These are phyloP conservation scores for Andrena bicolor DNA, from an alignment of 2,888 invertebrate genomes.

Conservation along the genomic window DNA sequence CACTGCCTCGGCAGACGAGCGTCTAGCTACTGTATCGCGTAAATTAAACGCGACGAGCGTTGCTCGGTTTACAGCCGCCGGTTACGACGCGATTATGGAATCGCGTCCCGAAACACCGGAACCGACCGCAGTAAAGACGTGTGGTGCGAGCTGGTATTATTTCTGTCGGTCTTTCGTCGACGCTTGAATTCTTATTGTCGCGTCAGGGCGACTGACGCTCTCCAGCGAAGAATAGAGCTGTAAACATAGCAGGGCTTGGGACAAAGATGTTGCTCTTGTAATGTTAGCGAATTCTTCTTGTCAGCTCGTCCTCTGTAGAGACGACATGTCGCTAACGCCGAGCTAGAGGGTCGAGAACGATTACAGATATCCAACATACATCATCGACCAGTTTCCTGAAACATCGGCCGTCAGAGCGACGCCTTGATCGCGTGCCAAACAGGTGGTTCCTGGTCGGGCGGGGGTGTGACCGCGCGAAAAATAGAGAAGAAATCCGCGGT, in stretches of 20 bases:
- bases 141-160: slow-evolving; percentile 6
- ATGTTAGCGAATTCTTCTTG: too few species aligned
- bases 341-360: not conserved
- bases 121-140: not conserved
- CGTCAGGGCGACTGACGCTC: slow-evolving; percentile 9
- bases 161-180: slow-evolving; percentile 17
- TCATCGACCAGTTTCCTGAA: slow-evolving; percentile 33
- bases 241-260: slow-evolving; percentile 3
- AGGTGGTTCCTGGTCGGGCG: slow-evolving; percentile 80
- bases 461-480: slow-evolving; percentile 67
- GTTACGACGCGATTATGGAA: slow-evolving; percentile 12
- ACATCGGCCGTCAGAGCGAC: slow-evolving; percentile 27
- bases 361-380: not conserved
- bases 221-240: slow-evolving; percentile 5
- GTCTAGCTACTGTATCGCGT: not conserved
- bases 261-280: too few species aligned
- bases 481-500: slow-evolving; percentile 64
- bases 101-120: slow-evolving; percentile 1
- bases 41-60: not conserved
- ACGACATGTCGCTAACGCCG: not conserved
- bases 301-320: not conserved
- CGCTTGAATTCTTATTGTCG: slow-evolving; percentile 22
- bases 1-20: too few species aligned
- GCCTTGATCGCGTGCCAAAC: slow-evolving; percentile 82
- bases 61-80: not conserved